phyloP scores from a whole-genome alignment of 1,140 invertebrate genomes.

The Papilio dardanus region DNA sequence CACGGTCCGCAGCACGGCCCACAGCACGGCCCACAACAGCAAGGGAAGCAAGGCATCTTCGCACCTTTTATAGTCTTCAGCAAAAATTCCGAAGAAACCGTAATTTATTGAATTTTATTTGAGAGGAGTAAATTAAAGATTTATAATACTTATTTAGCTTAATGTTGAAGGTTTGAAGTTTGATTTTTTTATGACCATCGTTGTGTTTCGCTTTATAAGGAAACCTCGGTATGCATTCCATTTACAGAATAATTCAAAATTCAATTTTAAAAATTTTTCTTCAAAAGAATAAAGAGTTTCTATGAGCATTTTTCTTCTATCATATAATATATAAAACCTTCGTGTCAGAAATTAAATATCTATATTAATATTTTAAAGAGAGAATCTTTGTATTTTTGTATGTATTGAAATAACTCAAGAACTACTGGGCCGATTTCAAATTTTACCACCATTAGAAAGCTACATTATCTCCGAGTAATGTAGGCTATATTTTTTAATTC shows the following conservation, averaged over 20 bases:
- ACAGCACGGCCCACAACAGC: constrained; percentile 51
- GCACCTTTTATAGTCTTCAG: constrained; percentile 24
- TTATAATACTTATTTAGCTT: constrained; percentile 41
- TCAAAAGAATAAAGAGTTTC: background rate
- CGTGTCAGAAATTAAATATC: too few relatives aligned
- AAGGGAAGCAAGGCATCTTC: constrained; percentile 63
- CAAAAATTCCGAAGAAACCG: constrained; percentile 39
- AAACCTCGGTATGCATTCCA: constrained; percentile 42
- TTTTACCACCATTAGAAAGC: too few relatives aligned
- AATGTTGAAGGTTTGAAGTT: constrained; percentile 48
- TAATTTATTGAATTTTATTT: constrained; percentile 19
- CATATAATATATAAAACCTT: too few relatives aligned
- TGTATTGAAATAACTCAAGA: too few relatives aligned
- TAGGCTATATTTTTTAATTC: too few relatives aligned
- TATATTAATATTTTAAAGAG: too few relatives aligned
- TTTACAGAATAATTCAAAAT: constrained; percentile 9
- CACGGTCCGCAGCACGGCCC: constrained; percentile 51
- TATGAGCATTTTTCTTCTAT: too few relatives aligned
- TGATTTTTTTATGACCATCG: constrained; percentile 41
- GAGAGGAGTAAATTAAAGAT: constrained; percentile 24
- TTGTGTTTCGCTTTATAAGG: constrained; percentile 23
- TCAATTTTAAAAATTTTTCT: constrained; percentile 5
- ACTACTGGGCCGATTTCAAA: too few relatives aligned
- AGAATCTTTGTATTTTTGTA: too few relatives aligned
- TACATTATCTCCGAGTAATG: too few relatives aligned